Conservation (phyloP, 2,888 invertebrate species). For the Lepidocyrtinus sp. region DNA sequence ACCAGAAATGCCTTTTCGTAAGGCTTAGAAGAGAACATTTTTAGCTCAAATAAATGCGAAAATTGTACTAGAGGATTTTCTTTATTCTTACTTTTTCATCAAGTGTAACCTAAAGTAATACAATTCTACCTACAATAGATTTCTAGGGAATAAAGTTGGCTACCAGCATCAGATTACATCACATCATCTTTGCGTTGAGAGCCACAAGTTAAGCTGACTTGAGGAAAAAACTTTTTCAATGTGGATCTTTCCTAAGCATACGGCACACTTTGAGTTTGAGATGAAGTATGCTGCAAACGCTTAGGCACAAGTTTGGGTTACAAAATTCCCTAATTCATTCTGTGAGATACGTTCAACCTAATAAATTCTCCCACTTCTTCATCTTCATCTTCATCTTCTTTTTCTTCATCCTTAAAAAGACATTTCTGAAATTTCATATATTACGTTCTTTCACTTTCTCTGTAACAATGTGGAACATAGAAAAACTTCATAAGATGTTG, state of each 20-base stretch:
- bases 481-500: no score
- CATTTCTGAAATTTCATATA: no score
- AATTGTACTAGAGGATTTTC: background rate
- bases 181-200: background rate
- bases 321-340: no score
- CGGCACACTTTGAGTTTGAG: background rate
- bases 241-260: background rate
- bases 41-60: background rate
- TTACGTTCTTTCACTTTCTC: no score
- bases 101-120: background rate
- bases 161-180: background rate
- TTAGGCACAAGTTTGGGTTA: no score
- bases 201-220: background rate
- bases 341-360: background rate
- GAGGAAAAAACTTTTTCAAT: background rate
- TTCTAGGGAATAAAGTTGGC: no score
- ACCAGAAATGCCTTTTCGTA: background rate
- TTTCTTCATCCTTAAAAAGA: no score
- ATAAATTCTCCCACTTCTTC: background rate
- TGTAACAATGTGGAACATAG: no score
- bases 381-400: background rate
- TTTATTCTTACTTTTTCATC: background rate
- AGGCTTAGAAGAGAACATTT: no score
- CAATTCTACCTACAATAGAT: background rate
- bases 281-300: background rate